These are phyloP conservation scores for Scartelaos histophorus DNA, from an alignment of 2,113 vertebrate genomes.

Conservation along the genomic window DNA sequence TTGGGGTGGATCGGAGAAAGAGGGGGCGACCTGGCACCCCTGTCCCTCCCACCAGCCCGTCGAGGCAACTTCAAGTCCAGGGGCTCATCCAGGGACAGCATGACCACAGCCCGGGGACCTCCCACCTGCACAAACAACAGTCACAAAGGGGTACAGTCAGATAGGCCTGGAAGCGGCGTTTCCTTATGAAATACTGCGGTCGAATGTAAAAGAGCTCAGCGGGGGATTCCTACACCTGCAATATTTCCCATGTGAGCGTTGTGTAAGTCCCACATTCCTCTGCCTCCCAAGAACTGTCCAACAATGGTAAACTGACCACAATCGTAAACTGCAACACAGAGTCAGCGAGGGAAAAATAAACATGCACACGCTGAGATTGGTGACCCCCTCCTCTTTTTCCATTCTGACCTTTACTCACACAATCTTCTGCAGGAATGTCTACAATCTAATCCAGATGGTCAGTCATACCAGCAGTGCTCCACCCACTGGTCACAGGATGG, in stretches of 20 bases:
- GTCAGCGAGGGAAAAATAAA: constrained; percentile 59
- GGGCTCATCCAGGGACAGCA: constrained; percentile 96
- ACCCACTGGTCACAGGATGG: constrained; percentile 31
- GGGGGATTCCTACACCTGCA: constrained; percentile 43
- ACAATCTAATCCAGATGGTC: constrained; percentile 80
- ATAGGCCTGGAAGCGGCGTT: neutral
- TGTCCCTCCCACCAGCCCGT: constrained; percentile 77
- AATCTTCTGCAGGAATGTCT: constrained; percentile 77
- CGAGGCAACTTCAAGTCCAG: constrained; percentile 94
- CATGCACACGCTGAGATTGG: constrained; percentile 42
- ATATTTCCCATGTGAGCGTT: constrained; percentile 25
- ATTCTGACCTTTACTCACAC: constrained; percentile 74
- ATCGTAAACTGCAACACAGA: constrained; percentile 52
- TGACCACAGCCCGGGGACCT: constrained; percentile 66
- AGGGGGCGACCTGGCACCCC: constrained; percentile 50
- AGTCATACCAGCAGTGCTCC: constrained; percentile 44
- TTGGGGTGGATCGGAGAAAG: constrained; percentile 66
- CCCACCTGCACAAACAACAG: constrained; percentile 66
- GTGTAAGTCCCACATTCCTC: constrained; percentile 41
- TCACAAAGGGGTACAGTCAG: constrained; percentile 18
- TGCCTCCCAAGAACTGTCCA: constrained; percentile 34
- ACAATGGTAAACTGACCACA: constrained; percentile 52
- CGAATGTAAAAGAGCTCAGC: neutral
- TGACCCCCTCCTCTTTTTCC: constrained; percentile 45
- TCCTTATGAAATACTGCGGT: constrained; percentile 11